A percentile compares a stretch with the other conserved stretches of the same genome.
Conservation (phyloP, 35 echinoderm and acorn worm genomes). For the Nesometra sesokonis region DNA sequence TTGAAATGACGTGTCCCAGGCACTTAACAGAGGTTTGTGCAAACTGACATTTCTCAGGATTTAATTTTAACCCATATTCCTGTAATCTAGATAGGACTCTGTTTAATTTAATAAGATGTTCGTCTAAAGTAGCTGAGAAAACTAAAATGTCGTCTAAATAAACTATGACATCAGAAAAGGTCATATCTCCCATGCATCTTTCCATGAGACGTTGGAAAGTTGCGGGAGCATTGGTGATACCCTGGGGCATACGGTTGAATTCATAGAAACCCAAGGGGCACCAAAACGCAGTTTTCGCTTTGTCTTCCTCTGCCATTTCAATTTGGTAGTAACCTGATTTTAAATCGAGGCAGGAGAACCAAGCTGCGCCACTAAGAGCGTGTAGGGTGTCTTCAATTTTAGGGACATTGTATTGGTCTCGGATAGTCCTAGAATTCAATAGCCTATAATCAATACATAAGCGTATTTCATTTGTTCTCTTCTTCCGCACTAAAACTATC, state of each 20-base stretch:
- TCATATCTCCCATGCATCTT: slow-evolving; percentile 33
- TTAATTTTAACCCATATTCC: slow-evolving; percentile 40
- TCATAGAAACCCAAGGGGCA: slow-evolving; percentile 42
- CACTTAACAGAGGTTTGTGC: slow-evolving; percentile 34
- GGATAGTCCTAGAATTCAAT: slow-evolving; percentile 43
- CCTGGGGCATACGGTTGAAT: slow-evolving; percentile 61
- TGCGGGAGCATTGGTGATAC: slow-evolving; percentile 42
- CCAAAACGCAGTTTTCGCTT: slow-evolving; percentile 53
- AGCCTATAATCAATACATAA: slow-evolving; percentile 37
- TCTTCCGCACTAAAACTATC: slow-evolving; percentile 36
- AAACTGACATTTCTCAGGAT: slow-evolving; percentile 42
- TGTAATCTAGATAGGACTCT: slow-evolving; percentile 15
- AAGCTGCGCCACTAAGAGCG: slow-evolving; percentile 29
- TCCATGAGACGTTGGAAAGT: slow-evolving; percentile 72
- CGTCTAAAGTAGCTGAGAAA: slow-evolving; percentile 36
- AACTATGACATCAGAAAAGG: slow-evolving; percentile 25
- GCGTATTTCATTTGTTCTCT: slow-evolving; percentile 30
- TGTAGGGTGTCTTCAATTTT: slow-evolving; percentile 58
- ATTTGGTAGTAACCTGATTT: slow-evolving; percentile 81
- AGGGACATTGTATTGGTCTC: slow-evolving; percentile 52
- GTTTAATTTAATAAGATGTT: slow-evolving; percentile 25
- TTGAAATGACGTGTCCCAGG: slow-evolving; percentile 61
- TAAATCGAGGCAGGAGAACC: slow-evolving; percentile 50
- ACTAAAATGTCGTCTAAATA: slow-evolving; percentile 55
- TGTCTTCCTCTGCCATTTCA: slow-evolving; percentile 43